Evolutionary conservation across 2,797 vertebrate species (phyloP).

Genomic region (Columba guinea): DNA sequence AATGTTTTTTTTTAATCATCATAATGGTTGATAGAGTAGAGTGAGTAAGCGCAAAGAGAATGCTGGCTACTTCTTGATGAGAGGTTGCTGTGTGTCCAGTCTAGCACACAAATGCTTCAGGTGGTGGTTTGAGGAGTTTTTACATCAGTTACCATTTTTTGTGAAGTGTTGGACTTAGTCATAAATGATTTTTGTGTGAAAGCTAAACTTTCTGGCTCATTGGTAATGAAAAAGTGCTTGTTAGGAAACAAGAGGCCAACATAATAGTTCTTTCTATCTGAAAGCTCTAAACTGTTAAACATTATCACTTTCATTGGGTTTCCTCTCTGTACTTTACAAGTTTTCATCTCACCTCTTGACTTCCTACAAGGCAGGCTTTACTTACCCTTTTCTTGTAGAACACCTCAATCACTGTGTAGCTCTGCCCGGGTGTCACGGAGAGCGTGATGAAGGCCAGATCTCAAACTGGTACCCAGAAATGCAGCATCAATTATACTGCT

Average conservation of each 20-base stretch:
- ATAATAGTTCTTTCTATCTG: not conserved
- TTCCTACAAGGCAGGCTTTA: not conserved
- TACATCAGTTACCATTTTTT: not conserved
- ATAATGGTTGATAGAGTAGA: fast-evolving
- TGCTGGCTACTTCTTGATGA: not conserved
- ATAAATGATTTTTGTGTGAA: not conserved
- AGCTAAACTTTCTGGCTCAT: not conserved
- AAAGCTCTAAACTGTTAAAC: not conserved
- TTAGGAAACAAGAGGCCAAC: not conserved
- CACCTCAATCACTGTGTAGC: not conserved
- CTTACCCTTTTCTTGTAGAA: not conserved
- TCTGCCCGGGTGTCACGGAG: not conserved
- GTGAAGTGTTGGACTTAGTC: fast-evolving
- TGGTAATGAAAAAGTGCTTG: not conserved
- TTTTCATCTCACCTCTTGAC: not conserved
- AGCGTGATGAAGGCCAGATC: fast-evolving
- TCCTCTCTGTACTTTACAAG: not conserved
- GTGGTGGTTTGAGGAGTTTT: not conserved
- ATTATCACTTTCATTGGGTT: not conserved
- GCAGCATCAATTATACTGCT: not conserved
- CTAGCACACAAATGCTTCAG: not conserved
- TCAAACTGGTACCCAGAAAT: not conserved
- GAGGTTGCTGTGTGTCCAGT: not conserved
- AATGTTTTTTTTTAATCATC: not conserved
- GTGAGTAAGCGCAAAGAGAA: not conserved